phyloP scores from a whole-genome alignment of 2,113 vertebrate species.

The Artemisiospiza belli region DNA sequence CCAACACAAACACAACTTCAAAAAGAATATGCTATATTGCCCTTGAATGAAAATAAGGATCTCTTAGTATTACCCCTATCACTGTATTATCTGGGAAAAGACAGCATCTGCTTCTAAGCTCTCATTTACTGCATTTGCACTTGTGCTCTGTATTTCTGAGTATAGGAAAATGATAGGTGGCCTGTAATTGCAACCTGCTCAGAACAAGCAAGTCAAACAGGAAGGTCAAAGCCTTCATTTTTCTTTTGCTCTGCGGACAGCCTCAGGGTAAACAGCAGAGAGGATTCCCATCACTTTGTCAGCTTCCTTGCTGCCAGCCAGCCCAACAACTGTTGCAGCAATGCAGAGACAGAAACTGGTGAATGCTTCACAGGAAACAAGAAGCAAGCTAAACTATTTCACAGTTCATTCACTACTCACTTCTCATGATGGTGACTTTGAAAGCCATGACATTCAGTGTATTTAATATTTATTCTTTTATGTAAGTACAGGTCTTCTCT shows the following conservation, averaged over 20 bases:
- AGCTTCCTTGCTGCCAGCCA: background rate
- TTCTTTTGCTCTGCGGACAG: background rate
- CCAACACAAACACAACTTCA: background rate
- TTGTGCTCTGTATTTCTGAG: background rate
- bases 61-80: background rate
- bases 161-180: background rate
- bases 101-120: background rate
- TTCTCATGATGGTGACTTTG: background rate
- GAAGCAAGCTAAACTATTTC: background rate
- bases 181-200: constrained; percentile 13
- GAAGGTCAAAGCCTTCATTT: constrained; percentile 19
- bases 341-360: background rate
- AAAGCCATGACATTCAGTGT: background rate
- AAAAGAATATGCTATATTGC: background rate
- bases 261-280: background rate
- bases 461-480: background rate
- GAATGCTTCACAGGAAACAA: background rate
- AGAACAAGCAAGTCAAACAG: background rate
- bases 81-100: background rate
- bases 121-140: background rate
- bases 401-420: background rate
- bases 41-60: background rate
- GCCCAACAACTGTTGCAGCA: background rate
- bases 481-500: background rate
- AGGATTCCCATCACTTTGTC: background rate